Evolutionary conservation across 2,888 invertebrate species (phyloP).

Genomic region (Agrotis clavis): DNA sequence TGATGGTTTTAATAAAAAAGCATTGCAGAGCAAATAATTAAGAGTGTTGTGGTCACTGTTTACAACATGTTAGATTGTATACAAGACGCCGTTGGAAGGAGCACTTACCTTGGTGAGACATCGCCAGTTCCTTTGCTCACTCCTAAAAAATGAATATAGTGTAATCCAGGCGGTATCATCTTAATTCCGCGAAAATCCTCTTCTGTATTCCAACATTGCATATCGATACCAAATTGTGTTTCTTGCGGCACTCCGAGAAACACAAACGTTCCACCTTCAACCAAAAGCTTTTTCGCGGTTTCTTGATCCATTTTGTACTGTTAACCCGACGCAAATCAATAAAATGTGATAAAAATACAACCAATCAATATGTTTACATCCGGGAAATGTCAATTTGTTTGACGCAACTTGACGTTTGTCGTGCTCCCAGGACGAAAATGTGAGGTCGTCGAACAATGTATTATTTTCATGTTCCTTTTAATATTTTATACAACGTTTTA

Average conservation of each 20-base stretch:
- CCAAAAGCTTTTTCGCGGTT: constrained; percentile 94
- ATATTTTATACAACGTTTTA: background rate
- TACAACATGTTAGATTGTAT: constrained; percentile 23
- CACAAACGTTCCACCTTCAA: constrained; percentile 96
- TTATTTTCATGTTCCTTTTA: background rate
- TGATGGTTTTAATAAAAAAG: background rate
- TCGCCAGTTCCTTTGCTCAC: constrained; percentile 92
- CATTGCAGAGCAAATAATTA: background rate
- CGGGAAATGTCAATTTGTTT: constrained; percentile 64
- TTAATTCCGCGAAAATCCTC: constrained; percentile 98
- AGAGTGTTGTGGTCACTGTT: constrained; percentile 20
- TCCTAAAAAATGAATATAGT: constrained; percentile 97
- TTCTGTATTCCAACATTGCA: constrained; percentile 95
- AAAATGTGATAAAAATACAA: constrained; percentile 72
- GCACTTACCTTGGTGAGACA: constrained; percentile 92
- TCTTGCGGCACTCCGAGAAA: constrained; percentile 96
- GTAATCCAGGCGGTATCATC: constrained; percentile 99
- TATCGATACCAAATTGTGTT: constrained; percentile 99
- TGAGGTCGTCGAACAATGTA: constrained; percentile 28
- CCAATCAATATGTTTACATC: constrained; percentile 81
- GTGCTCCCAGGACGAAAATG: constrained; percentile 24
- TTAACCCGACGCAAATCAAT: constrained; percentile 64
- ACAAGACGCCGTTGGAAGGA: background rate
- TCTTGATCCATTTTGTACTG: constrained; percentile 93
- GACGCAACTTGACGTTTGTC: constrained; percentile 41